These are phyloP conservation scores for Triplophysa dalaica DNA, from an alignment of 2,113 vertebrate species.

Conservation along the genomic window DNA sequence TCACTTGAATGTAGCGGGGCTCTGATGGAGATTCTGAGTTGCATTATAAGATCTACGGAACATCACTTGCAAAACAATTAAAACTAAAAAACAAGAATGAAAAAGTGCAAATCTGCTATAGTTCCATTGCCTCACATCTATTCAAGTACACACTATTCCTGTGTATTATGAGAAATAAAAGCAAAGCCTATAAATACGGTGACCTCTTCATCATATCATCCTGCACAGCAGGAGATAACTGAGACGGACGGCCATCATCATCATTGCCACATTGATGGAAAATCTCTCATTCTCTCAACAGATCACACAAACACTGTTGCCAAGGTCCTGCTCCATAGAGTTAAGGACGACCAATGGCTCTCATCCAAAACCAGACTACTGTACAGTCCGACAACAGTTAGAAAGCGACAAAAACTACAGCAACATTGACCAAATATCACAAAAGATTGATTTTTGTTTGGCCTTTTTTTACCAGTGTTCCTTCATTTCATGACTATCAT, in stretches of 20 bases:
- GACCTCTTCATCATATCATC: conserved; percentile 57
- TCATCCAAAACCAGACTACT: not conserved
- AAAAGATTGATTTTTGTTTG: not conserved
- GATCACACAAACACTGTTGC: conserved; percentile 60
- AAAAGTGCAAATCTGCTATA: conserved; percentile 45
- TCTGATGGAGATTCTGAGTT: not conserved
- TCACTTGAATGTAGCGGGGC: not conserved
- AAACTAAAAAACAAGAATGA: conserved; percentile 5
- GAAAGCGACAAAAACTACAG: not conserved
- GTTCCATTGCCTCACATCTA: not conserved
- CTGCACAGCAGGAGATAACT: conserved; percentile 79
- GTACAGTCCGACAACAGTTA: not conserved
- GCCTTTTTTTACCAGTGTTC: not conserved
- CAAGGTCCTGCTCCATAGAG: conserved; percentile 56
- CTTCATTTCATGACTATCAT: not conserved
- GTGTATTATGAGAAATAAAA: conserved; percentile 43
- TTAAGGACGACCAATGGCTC: conserved; percentile 35
- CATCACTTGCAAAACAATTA: conserved; percentile 8
- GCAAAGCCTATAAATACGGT: conserved; percentile 50
- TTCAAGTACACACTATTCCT: conserved; percentile 31
- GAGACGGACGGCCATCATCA: conserved; percentile 42
- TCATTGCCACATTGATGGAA: conserved; percentile 44
- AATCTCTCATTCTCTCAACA: conserved; percentile 29
- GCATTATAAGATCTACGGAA: not conserved
- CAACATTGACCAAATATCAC: not conserved